Conservation (phyloP, 2,888 invertebrate species). For the Lycaena phlaeas region DNA sequence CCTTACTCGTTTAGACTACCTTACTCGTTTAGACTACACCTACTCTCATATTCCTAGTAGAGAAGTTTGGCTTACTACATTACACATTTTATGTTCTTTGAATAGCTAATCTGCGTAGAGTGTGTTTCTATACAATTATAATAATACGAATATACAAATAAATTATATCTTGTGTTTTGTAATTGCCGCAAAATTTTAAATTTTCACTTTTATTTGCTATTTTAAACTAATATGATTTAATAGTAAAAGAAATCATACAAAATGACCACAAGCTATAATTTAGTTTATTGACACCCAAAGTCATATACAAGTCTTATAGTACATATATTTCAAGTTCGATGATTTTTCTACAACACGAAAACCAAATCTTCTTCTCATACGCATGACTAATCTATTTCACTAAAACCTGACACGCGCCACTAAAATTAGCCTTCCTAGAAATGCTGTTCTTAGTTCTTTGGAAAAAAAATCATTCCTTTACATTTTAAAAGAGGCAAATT, state of each 20-base stretch:
- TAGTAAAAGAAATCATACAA: not conserved
- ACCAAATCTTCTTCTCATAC: slow-evolving; percentile 9
- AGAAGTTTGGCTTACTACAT: slow-evolving; percentile 39
- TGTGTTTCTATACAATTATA: slow-evolving; percentile 22
- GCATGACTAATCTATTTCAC: slow-evolving; percentile 17
- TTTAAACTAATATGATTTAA: not conserved
- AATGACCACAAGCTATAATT: not conserved
- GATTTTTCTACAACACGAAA: slow-evolving; percentile 6
- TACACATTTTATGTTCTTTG: slow-evolving; percentile 15
- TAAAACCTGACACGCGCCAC: slow-evolving; percentile 10
- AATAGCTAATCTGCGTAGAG: slow-evolving; percentile 28
- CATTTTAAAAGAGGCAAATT: not conserved
- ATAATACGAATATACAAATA: not conserved
- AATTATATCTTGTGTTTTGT: not conserved
- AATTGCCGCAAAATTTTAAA: not conserved
- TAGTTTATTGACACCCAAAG: not conserved
- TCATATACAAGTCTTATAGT: not conserved
- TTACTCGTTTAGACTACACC: slow-evolving; percentile 52
- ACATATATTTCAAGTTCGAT: slow-evolving; percentile 6
- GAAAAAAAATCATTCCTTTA: not conserved
- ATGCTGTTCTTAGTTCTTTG: slow-evolving; percentile 1
- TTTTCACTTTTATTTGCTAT: too few relatives aligned
- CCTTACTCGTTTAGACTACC: too few relatives aligned
- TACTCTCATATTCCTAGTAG: slow-evolving; percentile 51
- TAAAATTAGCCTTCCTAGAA: slow-evolving; percentile 7